Base-by-base conservation (phyloP, 2,888 invertebrate species). In the Sesia bembeciformis region DNA sequence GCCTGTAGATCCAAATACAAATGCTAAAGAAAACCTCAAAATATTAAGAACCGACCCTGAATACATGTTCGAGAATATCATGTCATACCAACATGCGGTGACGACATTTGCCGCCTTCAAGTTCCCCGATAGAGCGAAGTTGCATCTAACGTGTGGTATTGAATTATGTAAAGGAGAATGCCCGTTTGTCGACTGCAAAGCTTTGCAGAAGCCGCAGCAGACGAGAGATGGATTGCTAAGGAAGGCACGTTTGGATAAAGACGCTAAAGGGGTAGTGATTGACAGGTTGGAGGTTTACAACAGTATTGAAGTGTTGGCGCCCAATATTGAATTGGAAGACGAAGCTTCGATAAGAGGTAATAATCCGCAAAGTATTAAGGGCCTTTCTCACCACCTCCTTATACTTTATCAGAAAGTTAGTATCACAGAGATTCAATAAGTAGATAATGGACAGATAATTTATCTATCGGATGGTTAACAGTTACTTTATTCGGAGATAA, bases 41-140 rank as follows among this genome's bases (percentile, higher is more conserved):
- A 62, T 72, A 3, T 65, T 75, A n/a, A 82, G 69, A 60, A 65
- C 68, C 3, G 84, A 87, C 55, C 82, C 86, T 0, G 87, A 87
- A 3, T 70, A 76, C 52, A 76, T 81, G 64, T 78, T 85, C 39
- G 87, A 82, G 62, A 84, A 86, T 63, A 84, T 90, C 40, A 90
- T 90, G 90, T 85, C 84, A 0, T 90, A 88, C 57, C 87, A 90
- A 62, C 87, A 90, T 59, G 90, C 90, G 3, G 70, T 88, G 1
- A 89, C 94, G 0, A 93, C 92, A 23, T 96, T 96, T 81, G 92
- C 94, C 1, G 96, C 95, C 4, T 96, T 96, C 69, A 95, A 95
- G 70, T 96, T 96, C 78, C 95, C 95, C 3, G 95, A 95, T 68
- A 89, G 94, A 60, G 94, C 94, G 58, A 92, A 94, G 58, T 80